Conservation (phyloP, 1,140 invertebrate genomes). For the Brachionus asplanchnoidis region DNA sequence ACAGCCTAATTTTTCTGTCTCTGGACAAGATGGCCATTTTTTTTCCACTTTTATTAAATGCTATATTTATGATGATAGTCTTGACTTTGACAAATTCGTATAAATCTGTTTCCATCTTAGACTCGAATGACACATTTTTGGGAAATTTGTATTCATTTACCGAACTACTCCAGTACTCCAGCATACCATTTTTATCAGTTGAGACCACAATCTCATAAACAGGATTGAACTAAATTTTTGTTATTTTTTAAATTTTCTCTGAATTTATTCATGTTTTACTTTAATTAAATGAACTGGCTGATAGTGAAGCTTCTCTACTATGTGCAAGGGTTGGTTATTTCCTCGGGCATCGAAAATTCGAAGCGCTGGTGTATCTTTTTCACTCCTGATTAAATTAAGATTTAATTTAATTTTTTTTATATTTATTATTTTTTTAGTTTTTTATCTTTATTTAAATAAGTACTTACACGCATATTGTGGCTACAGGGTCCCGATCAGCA, state of each 20-base stretch:
- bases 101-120: constrained; percentile 88
- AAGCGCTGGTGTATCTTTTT: constrained; percentile 71
- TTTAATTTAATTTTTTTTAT: neutral
- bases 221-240: constrained; percentile 69
- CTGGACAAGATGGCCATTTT: constrained; percentile 78
- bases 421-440: no score
- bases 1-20: constrained; percentile 68
- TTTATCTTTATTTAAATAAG: no score
- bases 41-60: constrained; percentile 77
- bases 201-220: constrained; percentile 75
- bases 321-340: constrained; percentile 67
- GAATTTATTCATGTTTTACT: constrained; percentile 47
- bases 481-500: constrained; percentile 76
- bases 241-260: neutral
- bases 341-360: constrained; percentile 84
- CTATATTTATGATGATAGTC: constrained; percentile 67
- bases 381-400: constrained; percentile 57
- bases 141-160: constrained; percentile 83
- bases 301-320: constrained; percentile 75
- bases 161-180: constrained; percentile 91
- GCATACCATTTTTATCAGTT: constrained; percentile 76
- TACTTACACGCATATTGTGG: constrained; percentile 74
- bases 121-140: constrained; percentile 66
- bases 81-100: constrained; percentile 83
- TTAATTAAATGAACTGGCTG: constrained; percentile 76